Conservation (phyloP, 2,888 invertebrate genomes). For the Imbricaverruca yamaguchii region DNA sequence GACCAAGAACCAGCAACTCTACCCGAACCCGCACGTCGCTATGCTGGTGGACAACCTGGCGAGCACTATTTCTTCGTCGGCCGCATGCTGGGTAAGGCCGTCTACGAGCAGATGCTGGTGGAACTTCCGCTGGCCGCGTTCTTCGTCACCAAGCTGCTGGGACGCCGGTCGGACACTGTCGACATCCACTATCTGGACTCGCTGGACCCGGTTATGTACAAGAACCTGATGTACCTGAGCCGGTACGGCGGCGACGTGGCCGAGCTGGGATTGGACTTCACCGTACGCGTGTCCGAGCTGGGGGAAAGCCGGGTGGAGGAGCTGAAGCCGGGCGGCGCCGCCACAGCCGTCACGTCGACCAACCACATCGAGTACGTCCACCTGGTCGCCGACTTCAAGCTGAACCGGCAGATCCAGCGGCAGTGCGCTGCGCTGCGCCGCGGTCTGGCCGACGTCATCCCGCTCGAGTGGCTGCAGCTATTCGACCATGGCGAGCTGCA, state of each 20-base stretch:
- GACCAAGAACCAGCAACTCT: slow-evolving; percentile 76
- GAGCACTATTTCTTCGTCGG: slow-evolving; percentile 93
- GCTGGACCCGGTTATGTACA: slow-evolving; percentile 83
- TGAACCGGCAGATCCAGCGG: slow-evolving; percentile 68
- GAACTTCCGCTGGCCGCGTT: slow-evolving; percentile 94
- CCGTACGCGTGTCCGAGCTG: slow-evolving; percentile 77
- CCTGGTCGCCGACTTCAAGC: slow-evolving; percentile 87
- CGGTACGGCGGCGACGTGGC: slow-evolving; percentile 33
- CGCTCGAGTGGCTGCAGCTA: slow-evolving; percentile 86
- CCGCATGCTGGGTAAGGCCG: slow-evolving; percentile 85
- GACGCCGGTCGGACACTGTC: slow-evolving; percentile 61
- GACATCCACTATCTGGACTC: slow-evolving; percentile 90
- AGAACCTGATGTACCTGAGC: slow-evolving; percentile 78
- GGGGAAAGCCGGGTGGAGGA: slow-evolving; percentile 84
- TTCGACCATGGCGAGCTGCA: slow-evolving; percentile 92
- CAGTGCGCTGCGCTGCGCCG: slow-evolving; percentile 33
- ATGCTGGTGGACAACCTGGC: slow-evolving; percentile 70
- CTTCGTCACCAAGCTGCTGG: slow-evolving; percentile 80
- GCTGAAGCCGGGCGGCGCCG: slow-evolving; percentile 79
- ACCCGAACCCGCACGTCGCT: slow-evolving; percentile 90
- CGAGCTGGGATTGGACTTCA: slow-evolving; percentile 70
- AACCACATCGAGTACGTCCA: slow-evolving; percentile 97
- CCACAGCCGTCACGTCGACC: slow-evolving; percentile 79
- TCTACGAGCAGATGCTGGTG: slow-evolving; percentile 89
- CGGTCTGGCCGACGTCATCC: slow-evolving; percentile 78